Percentiles rank a stretch among this genome's conserved stretches.
Conservation (phyloP, 2,888 invertebrate genomes). For the Acutogordius australiensis region DNA sequence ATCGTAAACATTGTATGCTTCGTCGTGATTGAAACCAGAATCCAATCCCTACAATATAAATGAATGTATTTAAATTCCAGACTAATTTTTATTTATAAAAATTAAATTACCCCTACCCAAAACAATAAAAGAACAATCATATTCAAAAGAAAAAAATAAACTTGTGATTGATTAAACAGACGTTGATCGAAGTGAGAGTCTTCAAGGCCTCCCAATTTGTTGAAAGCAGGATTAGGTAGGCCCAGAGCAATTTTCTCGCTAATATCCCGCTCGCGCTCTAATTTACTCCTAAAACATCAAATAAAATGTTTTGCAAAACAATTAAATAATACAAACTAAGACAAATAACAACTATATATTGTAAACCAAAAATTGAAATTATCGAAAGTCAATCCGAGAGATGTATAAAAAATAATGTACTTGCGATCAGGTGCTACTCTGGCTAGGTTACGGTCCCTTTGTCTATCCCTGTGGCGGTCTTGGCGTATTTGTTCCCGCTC, state of each 20-base stretch:
- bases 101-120: too few relatives aligned
- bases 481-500: conserved; percentile 23
- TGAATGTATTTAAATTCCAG: too few relatives aligned
- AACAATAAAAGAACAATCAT: too few relatives aligned
- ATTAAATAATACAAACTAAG: too few relatives aligned
- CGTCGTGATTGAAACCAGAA: conserved; percentile 60
- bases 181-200: conserved; percentile 53
- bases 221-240: conserved; percentile 37
- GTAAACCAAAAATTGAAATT: too few relatives aligned
- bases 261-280: conserved; percentile 66
- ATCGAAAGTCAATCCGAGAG: too few relatives aligned
- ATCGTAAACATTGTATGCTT: conserved; percentile 85
- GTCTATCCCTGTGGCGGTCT: conserved; percentile 62
- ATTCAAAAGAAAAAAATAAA: too few relatives aligned
- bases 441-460: conserved; percentile 63
- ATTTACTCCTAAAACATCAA: conserved; percentile 34
- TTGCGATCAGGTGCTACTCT: conserved; percentile 68
- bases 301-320: too few relatives aligned
- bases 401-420: too few relatives aligned
- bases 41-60: conserved; percentile 36
- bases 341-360: too few relatives aligned
- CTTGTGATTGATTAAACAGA: conserved; percentile 51
- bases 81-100: too few relatives aligned
- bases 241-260: conserved; percentile 93
- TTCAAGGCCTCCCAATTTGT: conserved; percentile 34